Percentiles rank a stretch among this genome's conserved stretches.
These are phyloP conservation scores for Acanthosepion pharaonis DNA, from an alignment of 2,888 invertebrate genomes.

Conservation along the genomic window DNA sequence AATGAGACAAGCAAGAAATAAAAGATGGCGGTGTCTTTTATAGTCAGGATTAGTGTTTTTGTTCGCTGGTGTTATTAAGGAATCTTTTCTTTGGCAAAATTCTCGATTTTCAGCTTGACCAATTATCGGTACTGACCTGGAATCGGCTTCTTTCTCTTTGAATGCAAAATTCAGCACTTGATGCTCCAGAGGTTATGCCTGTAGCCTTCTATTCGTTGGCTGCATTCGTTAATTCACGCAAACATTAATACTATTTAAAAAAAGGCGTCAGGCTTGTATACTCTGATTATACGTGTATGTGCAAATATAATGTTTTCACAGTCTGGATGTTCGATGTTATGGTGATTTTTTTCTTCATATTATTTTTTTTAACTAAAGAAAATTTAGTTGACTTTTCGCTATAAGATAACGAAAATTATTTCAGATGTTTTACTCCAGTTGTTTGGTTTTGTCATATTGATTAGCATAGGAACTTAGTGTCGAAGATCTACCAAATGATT, in stretches of 20 bases:
- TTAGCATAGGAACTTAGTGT: too few species aligned
- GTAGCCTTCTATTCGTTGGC: neutral
- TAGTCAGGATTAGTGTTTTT: neutral
- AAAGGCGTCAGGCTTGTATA: neutral
- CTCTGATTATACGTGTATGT: neutral
- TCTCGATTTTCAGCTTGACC: slow-evolving; percentile 11
- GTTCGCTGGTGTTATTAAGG: neutral
- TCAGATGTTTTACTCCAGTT: too few species aligned
- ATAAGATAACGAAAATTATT: too few species aligned
- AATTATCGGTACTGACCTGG: neutral
- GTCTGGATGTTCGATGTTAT: neutral
- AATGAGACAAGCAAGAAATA: neutral
- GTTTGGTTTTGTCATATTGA: too few species aligned
- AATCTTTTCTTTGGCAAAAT: neutral
- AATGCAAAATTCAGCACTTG: neutral
- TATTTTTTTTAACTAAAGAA: neutral
- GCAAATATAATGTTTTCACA: neutral
- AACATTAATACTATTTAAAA: neutral
- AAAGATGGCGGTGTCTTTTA: neutral
- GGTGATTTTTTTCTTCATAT: neutral
- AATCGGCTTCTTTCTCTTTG: neutral
- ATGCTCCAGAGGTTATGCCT: neutral
- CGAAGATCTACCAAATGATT: too few species aligned
- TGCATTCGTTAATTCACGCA: neutral
- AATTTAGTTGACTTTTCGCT: neutral